These are phyloP conservation scores for Coturnix japonica DNA, from an alignment of 2,113 vertebrate genomes.

Conservation along the genomic window DNA sequence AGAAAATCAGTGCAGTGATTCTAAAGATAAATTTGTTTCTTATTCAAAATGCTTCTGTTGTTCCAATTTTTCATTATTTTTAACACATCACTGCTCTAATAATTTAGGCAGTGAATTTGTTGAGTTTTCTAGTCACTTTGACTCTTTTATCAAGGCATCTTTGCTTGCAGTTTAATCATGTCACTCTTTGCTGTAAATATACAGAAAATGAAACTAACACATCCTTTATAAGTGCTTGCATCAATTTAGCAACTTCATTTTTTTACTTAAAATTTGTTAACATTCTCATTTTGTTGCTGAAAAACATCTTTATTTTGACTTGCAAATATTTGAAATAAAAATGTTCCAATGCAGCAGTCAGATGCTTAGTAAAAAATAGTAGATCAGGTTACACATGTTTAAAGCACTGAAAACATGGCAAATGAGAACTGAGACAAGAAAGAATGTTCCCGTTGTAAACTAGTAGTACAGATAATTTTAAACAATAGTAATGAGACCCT, in stretches of 20 bases:
- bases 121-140: background rate
- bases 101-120: background rate
- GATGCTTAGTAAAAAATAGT: conserved; percentile 41
- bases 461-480: conserved; percentile 46
- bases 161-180: background rate
- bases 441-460: conserved; percentile 39
- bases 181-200: background rate
- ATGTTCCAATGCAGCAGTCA: conserved; percentile 16
- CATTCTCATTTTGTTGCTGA: background rate
- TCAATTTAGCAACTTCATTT: background rate
- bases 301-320: conserved; percentile 33
- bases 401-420: background rate
- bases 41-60: background rate
- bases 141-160: background rate
- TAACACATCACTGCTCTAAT: background rate
- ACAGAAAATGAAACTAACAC: background rate
- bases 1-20: background rate
- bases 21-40: background rate
- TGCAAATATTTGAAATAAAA: conserved; percentile 44
- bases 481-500: conserved; percentile 67
- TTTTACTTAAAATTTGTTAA: background rate
- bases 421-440: conserved; percentile 36
- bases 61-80: background rate
- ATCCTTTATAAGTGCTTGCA: background rate
- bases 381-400: conserved; percentile 43